Percentiles rank a stretch among this genome's conserved stretches.
Evolutionary conservation across 2,888 invertebrate species (phyloP).

Genomic region (Orchestes rusci): DNA sequence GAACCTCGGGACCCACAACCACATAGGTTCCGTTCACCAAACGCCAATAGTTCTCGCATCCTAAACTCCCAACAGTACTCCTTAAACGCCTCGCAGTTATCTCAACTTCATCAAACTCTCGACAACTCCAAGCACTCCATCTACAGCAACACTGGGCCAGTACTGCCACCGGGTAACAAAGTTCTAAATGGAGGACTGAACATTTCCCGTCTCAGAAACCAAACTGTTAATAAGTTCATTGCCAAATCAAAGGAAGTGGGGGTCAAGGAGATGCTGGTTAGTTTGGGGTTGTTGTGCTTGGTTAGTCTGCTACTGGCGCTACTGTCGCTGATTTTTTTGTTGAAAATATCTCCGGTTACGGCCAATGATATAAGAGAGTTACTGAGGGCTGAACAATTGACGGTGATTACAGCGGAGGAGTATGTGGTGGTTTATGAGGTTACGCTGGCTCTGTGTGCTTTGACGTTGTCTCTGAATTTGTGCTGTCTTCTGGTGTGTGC

Average conservation of each 20-base stretch:
- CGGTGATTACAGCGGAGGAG: slow-evolving; percentile 63
- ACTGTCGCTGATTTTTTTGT: slow-evolving; percentile 74
- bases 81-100: slow-evolving; percentile 62
- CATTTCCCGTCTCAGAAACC: slow-evolving; percentile 49
- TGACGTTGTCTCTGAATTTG: slow-evolving; percentile 80
- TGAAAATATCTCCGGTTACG: slow-evolving; percentile 72
- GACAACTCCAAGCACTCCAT: slow-evolving; percentile 61
- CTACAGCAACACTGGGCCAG: slow-evolving; percentile 48
- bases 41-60: slow-evolving; percentile 36
- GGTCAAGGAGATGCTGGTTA: slow-evolving; percentile 73
- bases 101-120: slow-evolving; percentile 57
- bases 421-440: slow-evolving; percentile 87
- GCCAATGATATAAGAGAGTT: slow-evolving; percentile 51
- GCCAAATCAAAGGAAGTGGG: slow-evolving; percentile 50
- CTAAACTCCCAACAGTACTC: slow-evolving; percentile 48
- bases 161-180: slow-evolving; percentile 32
- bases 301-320: slow-evolving; percentile 78
- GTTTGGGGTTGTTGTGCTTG: slow-evolving; percentile 76
- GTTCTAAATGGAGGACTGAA: slow-evolving; percentile 51
- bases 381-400: slow-evolving; percentile 50
- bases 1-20: slow-evolving; percentile 37
- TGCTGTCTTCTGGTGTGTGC: slow-evolving; percentile 90
- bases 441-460: slow-evolving; percentile 80
- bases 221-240: slow-evolving; percentile 42
- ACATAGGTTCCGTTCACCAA: slow-evolving; percentile 38